phyloP scores from a whole-genome alignment of 2,797 vertebrate genomes.

The Acanthurus leucopareius region DNA sequence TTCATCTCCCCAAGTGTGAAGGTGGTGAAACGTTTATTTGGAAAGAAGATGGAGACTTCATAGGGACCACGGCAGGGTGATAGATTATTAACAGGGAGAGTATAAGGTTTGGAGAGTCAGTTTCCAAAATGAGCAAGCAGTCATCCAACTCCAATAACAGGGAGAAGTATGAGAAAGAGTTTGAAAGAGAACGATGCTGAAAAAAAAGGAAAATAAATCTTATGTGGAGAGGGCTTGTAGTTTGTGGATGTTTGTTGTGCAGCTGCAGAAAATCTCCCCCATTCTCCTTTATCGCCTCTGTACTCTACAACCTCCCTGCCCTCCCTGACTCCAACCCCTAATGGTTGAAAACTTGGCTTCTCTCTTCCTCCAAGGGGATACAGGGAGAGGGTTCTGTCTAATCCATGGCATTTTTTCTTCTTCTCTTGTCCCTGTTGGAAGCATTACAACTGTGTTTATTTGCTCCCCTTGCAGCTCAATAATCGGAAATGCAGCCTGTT shows the following conservation, averaged over 20 bases:
- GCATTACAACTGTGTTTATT: slow-evolving; percentile 73
- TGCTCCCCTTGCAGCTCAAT: slow-evolving; percentile 57
- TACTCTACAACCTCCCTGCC: slow-evolving; percentile 63
- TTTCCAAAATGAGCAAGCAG: slow-evolving; percentile 61
- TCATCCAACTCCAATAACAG: slow-evolving; percentile 62
- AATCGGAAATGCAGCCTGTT: slow-evolving; percentile 59
- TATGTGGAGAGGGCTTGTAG: slow-evolving; percentile 23
- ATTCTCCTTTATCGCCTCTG: slow-evolving; percentile 27
- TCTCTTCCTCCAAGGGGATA: slow-evolving; percentile 41
- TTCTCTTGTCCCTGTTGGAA: slow-evolving; percentile 52
- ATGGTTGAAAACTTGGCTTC: slow-evolving; percentile 62
- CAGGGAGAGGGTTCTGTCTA: slow-evolving; percentile 49
- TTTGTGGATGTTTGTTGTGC: slow-evolving; percentile 46
- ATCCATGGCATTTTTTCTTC: slow-evolving; percentile 55
- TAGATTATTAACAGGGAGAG: slow-evolving; percentile 65
- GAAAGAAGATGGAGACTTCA: slow-evolving; percentile 59
- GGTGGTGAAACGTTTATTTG: slow-evolving; percentile 68
- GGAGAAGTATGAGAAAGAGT: slow-evolving; percentile 40
- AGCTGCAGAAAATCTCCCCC: slow-evolving; percentile 47
- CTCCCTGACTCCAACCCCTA: slow-evolving; percentile 57
- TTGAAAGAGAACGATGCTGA: slow-evolving; percentile 31
- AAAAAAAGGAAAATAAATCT: slow-evolving; percentile 48
- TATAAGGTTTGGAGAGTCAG: slow-evolving; percentile 41
- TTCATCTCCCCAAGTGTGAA: slow-evolving; percentile 59
- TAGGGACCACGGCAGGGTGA: slow-evolving; percentile 50